These are phyloP conservation scores for Conus ventricosus DNA, from an alignment of 1,140 invertebrate genomes.

Conservation along the genomic window DNA sequence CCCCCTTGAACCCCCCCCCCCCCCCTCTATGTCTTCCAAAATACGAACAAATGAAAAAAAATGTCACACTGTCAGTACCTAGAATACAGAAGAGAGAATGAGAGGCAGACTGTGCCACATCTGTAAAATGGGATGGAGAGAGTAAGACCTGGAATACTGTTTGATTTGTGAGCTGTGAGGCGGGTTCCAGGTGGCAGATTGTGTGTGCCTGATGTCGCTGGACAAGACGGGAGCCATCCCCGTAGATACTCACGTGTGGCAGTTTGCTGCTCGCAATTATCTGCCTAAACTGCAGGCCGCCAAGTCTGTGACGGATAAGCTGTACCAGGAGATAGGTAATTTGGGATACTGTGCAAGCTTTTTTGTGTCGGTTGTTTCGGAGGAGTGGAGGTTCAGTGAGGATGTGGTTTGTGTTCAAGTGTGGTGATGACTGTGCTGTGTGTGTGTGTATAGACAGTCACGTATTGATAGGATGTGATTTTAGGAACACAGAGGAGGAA, in stretches of 20 bases:
- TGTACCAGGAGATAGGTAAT: conserved; percentile 88
- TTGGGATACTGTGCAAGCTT: background rate
- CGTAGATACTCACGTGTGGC: conserved; percentile 97
- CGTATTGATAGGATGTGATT: no score
- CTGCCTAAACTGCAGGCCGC: conserved; percentile 84
- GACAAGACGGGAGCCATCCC: conserved; percentile 92
- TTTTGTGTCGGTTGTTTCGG: background rate
- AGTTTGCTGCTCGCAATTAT: conserved; percentile 90
- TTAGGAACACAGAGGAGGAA: no score
- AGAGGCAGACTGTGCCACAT: no score
- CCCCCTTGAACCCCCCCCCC: no score
- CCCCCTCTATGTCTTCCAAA: no score
- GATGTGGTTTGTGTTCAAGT: background rate
- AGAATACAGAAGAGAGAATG: no score
- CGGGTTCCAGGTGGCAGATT: conserved; percentile 90
- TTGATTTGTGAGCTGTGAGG: no score
- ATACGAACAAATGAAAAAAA: no score
- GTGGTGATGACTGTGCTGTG: background rate
- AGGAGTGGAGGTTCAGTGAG: background rate
- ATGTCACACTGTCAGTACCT: no score
- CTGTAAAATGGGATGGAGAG: no score
- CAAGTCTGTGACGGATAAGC: conserved; percentile 88
- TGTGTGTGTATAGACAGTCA: conserved; percentile 2
- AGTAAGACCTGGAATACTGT: no score
- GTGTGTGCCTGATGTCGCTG: conserved; percentile 97